Evolutionary conservation across 2,113 vertebrate species (phyloP).

Genomic region (Parus major): DNA sequence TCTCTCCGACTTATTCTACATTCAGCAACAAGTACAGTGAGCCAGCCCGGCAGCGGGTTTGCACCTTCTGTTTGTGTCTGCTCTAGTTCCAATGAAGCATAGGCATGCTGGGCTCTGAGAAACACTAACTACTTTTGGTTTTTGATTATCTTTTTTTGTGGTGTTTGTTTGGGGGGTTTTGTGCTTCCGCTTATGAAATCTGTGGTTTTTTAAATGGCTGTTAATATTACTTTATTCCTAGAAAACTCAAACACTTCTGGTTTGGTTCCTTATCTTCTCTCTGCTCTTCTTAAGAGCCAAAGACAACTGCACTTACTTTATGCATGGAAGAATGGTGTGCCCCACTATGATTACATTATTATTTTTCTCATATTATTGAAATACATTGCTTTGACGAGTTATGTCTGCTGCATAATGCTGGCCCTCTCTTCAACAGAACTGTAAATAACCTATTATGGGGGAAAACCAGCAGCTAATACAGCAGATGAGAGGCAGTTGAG

Average conservation of each 20-base stretch:
- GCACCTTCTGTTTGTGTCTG: background rate
- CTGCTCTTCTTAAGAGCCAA: background rate
- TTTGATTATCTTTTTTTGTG: background rate
- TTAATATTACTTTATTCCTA: background rate
- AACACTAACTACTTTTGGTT: background rate
- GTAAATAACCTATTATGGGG: background rate
- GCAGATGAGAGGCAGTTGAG: background rate
- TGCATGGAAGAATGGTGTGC: background rate
- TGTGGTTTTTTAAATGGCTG: background rate
- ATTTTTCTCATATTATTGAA: background rate
- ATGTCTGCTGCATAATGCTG: background rate
- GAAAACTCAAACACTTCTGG: background rate
- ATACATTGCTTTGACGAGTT: background rate
- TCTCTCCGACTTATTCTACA: background rate
- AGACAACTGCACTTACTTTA: background rate
- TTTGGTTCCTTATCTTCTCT: background rate
- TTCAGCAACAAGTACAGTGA: background rate
- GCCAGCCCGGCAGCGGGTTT: accelerated
- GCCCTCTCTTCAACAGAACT: background rate
- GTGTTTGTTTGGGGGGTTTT: background rate
- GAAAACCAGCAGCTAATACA: background rate
- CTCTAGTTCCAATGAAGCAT: background rate
- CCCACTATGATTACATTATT: background rate
- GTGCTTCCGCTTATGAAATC: background rate
- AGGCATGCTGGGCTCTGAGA: background rate